Percentiles rank a stretch among this genome's conserved stretches.
phyloP scores from a whole-genome alignment of 2,888 invertebrate genomes.

The Tuta absoluta region DNA sequence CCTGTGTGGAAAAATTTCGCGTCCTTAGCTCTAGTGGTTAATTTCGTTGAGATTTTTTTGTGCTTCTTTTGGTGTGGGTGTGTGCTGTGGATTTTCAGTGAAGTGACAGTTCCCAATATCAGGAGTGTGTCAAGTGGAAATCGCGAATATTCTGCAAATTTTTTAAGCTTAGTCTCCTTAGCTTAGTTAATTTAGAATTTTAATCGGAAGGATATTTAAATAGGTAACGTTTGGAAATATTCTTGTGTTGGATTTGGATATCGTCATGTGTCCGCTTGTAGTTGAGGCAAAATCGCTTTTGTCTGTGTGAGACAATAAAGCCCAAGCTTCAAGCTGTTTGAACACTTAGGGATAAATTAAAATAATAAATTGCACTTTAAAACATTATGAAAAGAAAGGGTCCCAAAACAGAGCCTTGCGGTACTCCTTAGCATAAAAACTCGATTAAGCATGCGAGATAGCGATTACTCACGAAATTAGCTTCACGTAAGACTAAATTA shows the following conservation, averaged over 20 bases:
- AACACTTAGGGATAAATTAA: constrained; percentile 29
- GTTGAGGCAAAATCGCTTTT: constrained; percentile 69
- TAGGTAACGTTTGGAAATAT: constrained; percentile 65
- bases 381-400: constrained; percentile 22
- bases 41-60: constrained; percentile 63
- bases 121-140: constrained; percentile 35
- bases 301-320: constrained; percentile 63
- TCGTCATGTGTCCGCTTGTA: constrained; percentile 74
- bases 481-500: neutral
- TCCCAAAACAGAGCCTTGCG: constrained; percentile 25
- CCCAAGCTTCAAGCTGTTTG: constrained; percentile 54
- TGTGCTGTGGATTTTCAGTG: constrained; percentile 40
- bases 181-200: constrained; percentile 49
- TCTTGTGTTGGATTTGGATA: constrained; percentile 78
- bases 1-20: constrained; percentile 56
- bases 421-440: neutral
- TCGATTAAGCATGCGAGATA: constrained; percentile 20
- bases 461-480: constrained; percentile 6
- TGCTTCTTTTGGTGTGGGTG: constrained; percentile 39
- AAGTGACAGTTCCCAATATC: constrained; percentile 28
- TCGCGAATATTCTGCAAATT: constrained; percentile 55
- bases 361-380: constrained; percentile 31
- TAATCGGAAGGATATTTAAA: constrained; percentile 54
- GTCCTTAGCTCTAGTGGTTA: constrained; percentile 71
- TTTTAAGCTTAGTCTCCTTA: constrained; percentile 59